Base-by-base conservation (phyloP, 2,797 vertebrate genomes). In the Chloroceryle amazona region DNA sequence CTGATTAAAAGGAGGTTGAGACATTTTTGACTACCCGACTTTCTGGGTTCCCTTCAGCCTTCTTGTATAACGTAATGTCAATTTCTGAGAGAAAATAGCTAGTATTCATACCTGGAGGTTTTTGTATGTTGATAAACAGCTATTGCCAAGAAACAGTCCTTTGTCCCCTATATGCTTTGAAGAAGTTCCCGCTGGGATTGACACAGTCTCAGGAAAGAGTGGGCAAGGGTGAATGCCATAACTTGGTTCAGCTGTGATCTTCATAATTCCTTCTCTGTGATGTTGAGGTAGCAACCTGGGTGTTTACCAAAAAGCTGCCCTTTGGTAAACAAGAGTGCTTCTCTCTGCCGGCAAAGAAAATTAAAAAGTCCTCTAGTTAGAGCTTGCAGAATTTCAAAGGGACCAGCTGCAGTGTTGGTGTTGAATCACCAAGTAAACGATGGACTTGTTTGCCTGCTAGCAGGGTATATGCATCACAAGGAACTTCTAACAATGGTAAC, bases 271-370 rank as follows among this genome's bases (percentile, higher is more conserved):
- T 47, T 94, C 75, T 72, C 55, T 90, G 66, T 82, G 41, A 96
- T 57, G 17, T 74, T 93, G 35, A 91, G 39, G 39, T 75, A 96
- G 51, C 52, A 94, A 25, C 74, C 55, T 5, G 4, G 5, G 23
- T 87, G 66, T 68, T 91, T 89, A 83, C 60, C 86, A 74, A 91
- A 89, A 26, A 93, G 47, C 47, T 94, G 55, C 14, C 71, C 80
- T 76, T 96, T 93, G 25, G 84, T 89, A 76, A 97, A 19, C 46
- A 95, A 54, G 26, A 97, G 17, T 13, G 96, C 75, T 89, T 97
- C 89, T 61, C 33, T 68, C 78, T 94, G 65, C 13, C 60, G 89
- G 47, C 60, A 46, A 83, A 76, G 29, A 47, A 65, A 89, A 42
- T 23, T 17, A 71, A 73, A 11, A 33, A 70, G 37, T 46, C 13